These are phyloP conservation scores for Eremophila alpestris DNA, from an alignment of 2,797 vertebrate species.

Conservation along the genomic window DNA sequence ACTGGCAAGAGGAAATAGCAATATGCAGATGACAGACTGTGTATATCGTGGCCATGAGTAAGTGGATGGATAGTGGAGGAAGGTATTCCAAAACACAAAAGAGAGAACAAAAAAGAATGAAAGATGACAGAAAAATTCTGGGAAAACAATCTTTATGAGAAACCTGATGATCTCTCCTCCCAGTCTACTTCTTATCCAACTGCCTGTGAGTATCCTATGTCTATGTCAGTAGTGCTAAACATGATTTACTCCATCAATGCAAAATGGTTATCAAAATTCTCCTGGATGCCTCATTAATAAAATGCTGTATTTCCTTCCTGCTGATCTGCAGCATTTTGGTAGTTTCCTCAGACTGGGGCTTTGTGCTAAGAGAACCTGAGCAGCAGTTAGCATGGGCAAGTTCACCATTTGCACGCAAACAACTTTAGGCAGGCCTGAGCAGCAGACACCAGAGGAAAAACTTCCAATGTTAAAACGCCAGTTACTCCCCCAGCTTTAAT, in stretches of 20 bases:
- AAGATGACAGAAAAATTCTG: background rate
- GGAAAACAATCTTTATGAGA: background rate
- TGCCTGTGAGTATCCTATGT: background rate
- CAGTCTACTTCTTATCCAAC: background rate
- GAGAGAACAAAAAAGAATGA: background rate
- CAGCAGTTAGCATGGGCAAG: background rate
- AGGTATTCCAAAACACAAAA: background rate
- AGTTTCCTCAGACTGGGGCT: background rate
- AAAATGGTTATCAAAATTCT: background rate
- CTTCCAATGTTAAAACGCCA: background rate
- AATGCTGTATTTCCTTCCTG: background rate
- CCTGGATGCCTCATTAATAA: background rate
- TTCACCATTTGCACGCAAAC: background rate
- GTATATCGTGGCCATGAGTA: accelerated
- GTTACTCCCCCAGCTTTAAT: background rate
- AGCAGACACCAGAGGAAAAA: background rate
- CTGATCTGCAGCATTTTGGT: background rate
- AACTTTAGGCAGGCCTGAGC: background rate
- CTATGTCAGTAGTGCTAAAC: background rate
- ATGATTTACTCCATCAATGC: background rate
- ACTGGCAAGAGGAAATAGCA: background rate
- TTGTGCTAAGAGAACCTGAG: background rate
- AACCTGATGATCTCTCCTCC: background rate
- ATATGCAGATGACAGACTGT: background rate
- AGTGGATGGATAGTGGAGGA: background rate